Base-by-base conservation (phyloP, 2,797 vertebrate genomes). In the Karalla daura region DNA sequence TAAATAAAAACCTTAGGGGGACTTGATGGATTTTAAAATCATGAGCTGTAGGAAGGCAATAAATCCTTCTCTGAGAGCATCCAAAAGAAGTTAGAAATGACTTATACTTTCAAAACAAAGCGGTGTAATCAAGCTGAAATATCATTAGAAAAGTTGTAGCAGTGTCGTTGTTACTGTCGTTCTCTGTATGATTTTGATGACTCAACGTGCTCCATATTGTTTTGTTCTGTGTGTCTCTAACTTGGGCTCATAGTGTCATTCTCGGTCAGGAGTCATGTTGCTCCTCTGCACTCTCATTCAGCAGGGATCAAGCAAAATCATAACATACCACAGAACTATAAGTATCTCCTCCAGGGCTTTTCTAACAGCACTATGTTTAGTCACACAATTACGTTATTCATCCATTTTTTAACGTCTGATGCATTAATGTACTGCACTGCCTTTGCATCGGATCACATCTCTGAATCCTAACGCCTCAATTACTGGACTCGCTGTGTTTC, bases 341-440 rank as follows among this genome's bases (percentile, higher is more conserved):
- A 25, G 14, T 50, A 43, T 53, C 12, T 13, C 0, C 18, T 25
- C 35, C 0, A 7, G 30, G 8, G 17, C 4, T 15, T 60, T 45
- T 40, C 54, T 40, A 59, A 64, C 52, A 44, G 2, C 64, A 64
- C 20, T 21, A 6, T 64, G 18, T 69, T 45, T 51, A 20, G 6
- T 54, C 43, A 17, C 25, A 28, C 23, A 52, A 27, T 61, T 35
- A 40, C 70, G 52, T 47, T 39, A 36, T 27, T 51, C 39, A 27
- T 81, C n/a, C 62, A 69, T 66, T 9, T 65, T 81, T n/a, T 70
- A 1, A 44, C 52, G 9, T n/a, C 32, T 15, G 12, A 63, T 44
- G 44, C 10, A 4, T 67, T 69, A 79, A 62, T 68, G 60, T 47
- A 46, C 63, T 44, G 11, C 24, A 9, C 11, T 36, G 20, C 69